Evolutionary conservation across 1,140 invertebrate genomes (phyloP).

Genomic region (Heliconius congener): DNA sequence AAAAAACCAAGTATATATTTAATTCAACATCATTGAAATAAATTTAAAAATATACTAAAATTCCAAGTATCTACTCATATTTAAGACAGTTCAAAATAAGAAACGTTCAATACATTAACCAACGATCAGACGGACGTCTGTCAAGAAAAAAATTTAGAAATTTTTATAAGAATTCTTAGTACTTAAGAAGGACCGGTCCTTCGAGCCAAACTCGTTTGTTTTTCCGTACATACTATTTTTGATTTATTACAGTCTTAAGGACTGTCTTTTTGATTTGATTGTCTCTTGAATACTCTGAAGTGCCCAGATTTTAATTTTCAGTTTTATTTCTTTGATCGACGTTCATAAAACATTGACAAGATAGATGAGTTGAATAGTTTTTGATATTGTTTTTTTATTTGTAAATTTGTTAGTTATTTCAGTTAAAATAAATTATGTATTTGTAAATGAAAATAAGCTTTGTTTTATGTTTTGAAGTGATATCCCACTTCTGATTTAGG

Average conservation of each 20-base stretch:
- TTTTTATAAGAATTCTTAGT: not conserved
- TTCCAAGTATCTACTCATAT: not conserved
- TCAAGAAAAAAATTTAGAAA: slow-evolving; percentile 8
- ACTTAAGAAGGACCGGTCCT: not conserved
- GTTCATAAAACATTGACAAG: not conserved
- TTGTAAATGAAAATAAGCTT: no score
- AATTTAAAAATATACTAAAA: not conserved
- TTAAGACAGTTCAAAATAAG: not conserved
- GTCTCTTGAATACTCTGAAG: not conserved
- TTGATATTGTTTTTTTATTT: no score
- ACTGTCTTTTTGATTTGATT: no score
- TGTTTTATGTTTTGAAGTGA: no score
- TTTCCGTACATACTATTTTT: slow-evolving; percentile 2
- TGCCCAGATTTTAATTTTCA: not conserved
- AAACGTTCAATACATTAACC: not conserved
- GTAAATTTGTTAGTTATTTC: not conserved
- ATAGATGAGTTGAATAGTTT: no score
- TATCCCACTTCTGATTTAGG: no score
- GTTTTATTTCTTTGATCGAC: slow-evolving; percentile 2
- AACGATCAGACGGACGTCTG: not conserved
- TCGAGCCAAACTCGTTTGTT: slow-evolving; percentile 3
- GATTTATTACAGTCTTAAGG: not conserved
- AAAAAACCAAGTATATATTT: not conserved
- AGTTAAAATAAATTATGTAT: no score
- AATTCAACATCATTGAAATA: not conserved